Evolutionary conservation across 2,888 invertebrate species (phyloP).

Genomic region (Pandemis heparana): DNA sequence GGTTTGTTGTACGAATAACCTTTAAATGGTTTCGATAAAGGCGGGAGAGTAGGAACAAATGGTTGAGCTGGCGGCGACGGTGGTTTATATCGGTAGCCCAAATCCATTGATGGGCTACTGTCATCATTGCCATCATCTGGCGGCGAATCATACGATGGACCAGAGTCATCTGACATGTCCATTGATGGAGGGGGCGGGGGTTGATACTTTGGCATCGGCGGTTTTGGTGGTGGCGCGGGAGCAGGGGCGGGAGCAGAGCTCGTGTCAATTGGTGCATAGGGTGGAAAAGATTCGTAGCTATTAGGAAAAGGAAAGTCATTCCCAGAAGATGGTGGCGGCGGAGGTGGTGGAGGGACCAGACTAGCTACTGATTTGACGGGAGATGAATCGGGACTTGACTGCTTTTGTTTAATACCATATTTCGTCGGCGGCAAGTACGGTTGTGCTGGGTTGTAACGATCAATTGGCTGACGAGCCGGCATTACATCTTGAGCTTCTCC

Average conservation of each 20-base stretch:
- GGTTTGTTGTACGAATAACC: constrained; percentile 77
- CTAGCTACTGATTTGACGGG: constrained; percentile 64
- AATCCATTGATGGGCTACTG: constrained; percentile 55
- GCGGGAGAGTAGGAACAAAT: constrained; percentile 66
- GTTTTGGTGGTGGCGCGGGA: constrained; percentile 46
- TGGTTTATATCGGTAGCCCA: constrained; percentile 71
- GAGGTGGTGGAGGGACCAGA: constrained; percentile 68
- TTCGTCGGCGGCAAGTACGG: constrained; percentile 71
- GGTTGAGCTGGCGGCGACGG: constrained; percentile 57
- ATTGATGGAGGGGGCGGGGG: constrained; percentile 49
- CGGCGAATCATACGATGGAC: constrained; percentile 49
- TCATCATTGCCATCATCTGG: constrained; percentile 54
- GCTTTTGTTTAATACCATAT: constrained; percentile 70
- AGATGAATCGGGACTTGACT: constrained; percentile 54
- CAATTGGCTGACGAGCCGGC: constrained; percentile 62
- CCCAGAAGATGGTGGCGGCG: constrained; percentile 64
- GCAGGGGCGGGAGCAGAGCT: constrained; percentile 44
- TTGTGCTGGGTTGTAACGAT: constrained; percentile 82
- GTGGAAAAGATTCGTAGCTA: constrained; percentile 77
- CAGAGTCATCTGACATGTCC: constrained; percentile 53
- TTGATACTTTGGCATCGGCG: constrained; percentile 50
- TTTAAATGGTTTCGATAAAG: constrained; percentile 63
- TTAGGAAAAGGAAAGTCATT: constrained; percentile 70
- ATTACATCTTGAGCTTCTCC: constrained; percentile 76
- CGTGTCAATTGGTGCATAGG: constrained; percentile 60